phyloP scores from a whole-genome alignment of 2,113 vertebrate genomes.

The Potamarius usumacintae region DNA sequence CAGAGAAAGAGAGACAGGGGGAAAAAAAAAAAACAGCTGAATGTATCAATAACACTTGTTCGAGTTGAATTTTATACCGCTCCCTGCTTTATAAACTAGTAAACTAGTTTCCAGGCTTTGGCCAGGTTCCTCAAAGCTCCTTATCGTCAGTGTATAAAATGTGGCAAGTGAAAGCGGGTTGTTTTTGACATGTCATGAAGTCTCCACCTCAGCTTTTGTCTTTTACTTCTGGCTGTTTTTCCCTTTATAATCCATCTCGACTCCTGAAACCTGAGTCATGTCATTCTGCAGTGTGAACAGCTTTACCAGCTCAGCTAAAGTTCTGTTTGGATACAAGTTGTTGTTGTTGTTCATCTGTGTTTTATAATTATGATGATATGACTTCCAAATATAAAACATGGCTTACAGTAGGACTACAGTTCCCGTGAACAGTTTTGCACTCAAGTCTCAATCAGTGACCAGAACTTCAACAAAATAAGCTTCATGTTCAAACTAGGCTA shows the following conservation, averaged over 20 bases:
- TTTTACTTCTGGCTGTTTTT: not conserved
- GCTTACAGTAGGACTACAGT: too few species aligned
- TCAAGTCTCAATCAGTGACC: too few species aligned
- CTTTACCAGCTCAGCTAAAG: not conserved
- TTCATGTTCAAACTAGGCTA: too few species aligned
- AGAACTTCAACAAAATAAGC: too few species aligned
- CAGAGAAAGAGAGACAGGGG: too few species aligned
- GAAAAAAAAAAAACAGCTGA: not conserved
- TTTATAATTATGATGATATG: not conserved
- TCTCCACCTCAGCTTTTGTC: constrained; percentile 11
- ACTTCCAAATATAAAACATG: not conserved
- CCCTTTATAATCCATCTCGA: not conserved
- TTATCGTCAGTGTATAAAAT: not conserved
- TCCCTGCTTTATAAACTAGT: not conserved
- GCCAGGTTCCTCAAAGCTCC: not conserved
- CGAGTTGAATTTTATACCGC: not conserved
- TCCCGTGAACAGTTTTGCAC: too few species aligned
- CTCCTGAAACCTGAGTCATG: not conserved
- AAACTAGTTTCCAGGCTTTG: not conserved
- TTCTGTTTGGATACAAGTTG: not conserved
- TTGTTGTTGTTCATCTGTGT: not conserved
- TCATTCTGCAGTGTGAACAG: constrained; percentile 21
- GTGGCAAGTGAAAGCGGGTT: not conserved
- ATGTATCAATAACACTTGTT: not conserved
- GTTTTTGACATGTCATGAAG: not conserved